phyloP scores from a whole-genome alignment of 2,113 vertebrate genomes.

The Phocoena phocoena region DNA sequence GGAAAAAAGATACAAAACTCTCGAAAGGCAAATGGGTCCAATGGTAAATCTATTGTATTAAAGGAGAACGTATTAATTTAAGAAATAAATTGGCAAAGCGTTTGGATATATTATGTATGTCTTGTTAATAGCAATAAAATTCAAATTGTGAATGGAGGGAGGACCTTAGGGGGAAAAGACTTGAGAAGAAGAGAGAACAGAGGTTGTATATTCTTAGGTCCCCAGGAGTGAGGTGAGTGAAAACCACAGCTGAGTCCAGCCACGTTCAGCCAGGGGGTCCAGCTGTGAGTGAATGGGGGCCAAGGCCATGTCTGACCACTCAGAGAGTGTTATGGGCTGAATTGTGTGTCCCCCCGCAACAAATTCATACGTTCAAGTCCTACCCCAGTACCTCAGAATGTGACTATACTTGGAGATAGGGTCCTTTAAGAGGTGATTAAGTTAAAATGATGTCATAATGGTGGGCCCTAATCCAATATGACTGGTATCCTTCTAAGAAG shows the following conservation, averaged over 20 bases:
- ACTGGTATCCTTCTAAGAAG: background rate
- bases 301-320: background rate
- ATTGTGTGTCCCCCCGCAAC: background rate
- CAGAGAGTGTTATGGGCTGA: background rate
- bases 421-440: background rate
- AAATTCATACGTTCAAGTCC: background rate
- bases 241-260: background rate
- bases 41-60: background rate
- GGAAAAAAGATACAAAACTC: background rate
- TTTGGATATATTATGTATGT: background rate
- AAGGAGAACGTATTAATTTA: background rate
- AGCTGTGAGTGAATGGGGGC: background rate
- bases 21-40: background rate
- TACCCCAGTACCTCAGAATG: background rate
- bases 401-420: background rate
- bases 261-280: too few species aligned
- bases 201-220: background rate
- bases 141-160: background rate
- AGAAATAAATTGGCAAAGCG: constrained; percentile 21
- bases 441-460: background rate
- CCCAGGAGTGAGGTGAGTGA: background rate
- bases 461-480: too few species aligned
- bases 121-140: background rate
- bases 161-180: background rate
- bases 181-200: background rate